Evolutionary conservation across 2,113 vertebrate species (phyloP), one percentile per base, ranked within the genome.

Genomic region (Ctenodactylus gundi): DNA sequence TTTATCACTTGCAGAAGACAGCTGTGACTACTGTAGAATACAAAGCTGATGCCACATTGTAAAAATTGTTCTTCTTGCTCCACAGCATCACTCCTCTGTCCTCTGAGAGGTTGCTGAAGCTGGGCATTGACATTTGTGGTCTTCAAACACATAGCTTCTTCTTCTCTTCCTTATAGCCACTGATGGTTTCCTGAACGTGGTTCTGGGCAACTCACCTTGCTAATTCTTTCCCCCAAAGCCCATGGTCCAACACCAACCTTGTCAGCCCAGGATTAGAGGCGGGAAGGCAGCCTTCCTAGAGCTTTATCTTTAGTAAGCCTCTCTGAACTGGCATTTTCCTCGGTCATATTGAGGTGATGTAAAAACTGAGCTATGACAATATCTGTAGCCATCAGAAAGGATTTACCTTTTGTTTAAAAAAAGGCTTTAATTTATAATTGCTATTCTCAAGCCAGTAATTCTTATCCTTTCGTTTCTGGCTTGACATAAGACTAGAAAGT

Each of bases 341-440:
- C 7, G 65, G 82, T 31, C 36, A n/a, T 67, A 85, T 25, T 92
- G 81, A 75, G 60, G 58, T 83, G 34, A 46, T 62, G n/a, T 83
- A 49, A 93, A 81, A 51, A 62, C 86, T 36, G 23, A 94, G 34
- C n/a, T 82, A 34, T 46, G 49, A 62, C 34, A 51, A 39, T 93
- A 68, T 91, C 68, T 82, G 17, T 62, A 88, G 31, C 21, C 73
- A 49, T 83, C 57, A 49, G 44, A 94, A 81, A 82, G 58, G 76
- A 86, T 75, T 94, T 81, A 21, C 21, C 21, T 94, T 84, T 89
- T 55, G 34, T 64, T 86, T 91, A 64, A 29, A 62, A 62, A 64
- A 83, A 88, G 39, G 31, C 41, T 88, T 85, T 60, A 93, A 57
- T 87, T 93, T 80, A 87, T 88, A 46, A 82, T 83, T 68, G 36